Evolutionary conservation across 2,888 invertebrate species (phyloP).

Genomic region (Patella caerulea): DNA sequence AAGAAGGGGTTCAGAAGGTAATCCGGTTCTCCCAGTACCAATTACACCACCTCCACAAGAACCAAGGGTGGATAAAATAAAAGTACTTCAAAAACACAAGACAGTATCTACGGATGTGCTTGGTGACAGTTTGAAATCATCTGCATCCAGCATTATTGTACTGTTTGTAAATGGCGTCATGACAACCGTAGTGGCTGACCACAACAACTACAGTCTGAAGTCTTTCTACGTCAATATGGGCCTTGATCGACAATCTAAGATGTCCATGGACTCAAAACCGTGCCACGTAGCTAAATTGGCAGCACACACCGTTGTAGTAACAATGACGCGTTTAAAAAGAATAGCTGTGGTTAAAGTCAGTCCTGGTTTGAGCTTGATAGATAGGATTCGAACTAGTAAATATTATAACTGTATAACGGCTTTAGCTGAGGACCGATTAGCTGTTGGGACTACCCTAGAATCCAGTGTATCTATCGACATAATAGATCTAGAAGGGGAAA

Average conservation of each 20-base stretch:
- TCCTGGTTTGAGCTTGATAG: neutral
- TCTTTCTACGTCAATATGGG: neutral
- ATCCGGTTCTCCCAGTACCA: neutral
- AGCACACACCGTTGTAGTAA: neutral
- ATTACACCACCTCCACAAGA: neutral
- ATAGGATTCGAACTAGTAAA: neutral
- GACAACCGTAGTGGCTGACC: constrained; percentile 1
- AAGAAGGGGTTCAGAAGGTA: neutral
- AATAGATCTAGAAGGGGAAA: neutral
- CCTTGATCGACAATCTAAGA: neutral
- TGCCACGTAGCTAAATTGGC: neutral
- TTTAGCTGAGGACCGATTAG: neutral
- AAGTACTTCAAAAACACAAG: neutral
- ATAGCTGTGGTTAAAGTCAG: neutral
- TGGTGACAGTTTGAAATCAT: constrained; percentile 3
- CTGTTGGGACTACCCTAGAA: neutral
- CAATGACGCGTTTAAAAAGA: neutral
- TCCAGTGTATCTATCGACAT: neutral
- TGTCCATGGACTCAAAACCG: neutral
- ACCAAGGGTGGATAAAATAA: neutral
- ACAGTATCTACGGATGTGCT: neutral
- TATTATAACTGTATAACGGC: constrained; percentile 3
- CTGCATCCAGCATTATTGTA: neutral
- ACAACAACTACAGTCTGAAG: neutral
- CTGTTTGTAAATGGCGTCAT: constrained; percentile 2